Conservation (phyloP, 2,888 invertebrate species). For the Gortyna flavago region DNA sequence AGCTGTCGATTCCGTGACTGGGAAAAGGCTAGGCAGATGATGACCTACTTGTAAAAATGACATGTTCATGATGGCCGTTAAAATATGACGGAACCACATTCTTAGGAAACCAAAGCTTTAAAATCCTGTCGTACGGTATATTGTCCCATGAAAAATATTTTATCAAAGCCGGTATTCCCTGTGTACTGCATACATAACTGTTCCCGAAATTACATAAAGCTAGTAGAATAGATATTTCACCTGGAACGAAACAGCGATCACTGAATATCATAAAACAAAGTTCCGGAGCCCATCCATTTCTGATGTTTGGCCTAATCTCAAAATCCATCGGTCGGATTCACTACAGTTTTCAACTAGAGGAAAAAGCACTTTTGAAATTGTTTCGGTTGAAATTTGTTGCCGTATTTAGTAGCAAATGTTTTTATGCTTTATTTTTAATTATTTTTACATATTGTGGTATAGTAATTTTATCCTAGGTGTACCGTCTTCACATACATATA, state of each 20-base stretch:
- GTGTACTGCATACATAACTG: constrained; percentile 7
- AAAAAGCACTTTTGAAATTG: constrained; percentile 8
- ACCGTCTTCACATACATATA: too few species aligned
- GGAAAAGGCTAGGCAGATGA: neutral
- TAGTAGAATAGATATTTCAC: constrained; percentile 42
- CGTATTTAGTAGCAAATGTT: neutral
- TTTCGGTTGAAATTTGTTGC: constrained; percentile 3
- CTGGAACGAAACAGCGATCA: constrained; percentile 26
- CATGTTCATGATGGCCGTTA: neutral
- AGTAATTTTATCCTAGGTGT: neutral
- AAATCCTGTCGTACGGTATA: neutral
- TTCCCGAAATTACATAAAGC: constrained; percentile 12
- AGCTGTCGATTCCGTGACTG: neutral
- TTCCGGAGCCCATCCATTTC: constrained; percentile 42
- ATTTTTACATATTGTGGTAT: neutral
- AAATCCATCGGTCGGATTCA: constrained; percentile 1
- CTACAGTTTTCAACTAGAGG: constrained; percentile 25
- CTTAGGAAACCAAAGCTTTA: neutral
- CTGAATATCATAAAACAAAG: constrained; percentile 51
- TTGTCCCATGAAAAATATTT: neutral
- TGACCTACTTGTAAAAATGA: neutral
- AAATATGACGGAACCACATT: neutral
- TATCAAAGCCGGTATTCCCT: neutral
- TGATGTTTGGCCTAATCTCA: constrained; percentile 43
- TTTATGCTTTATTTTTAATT: neutral